Evolutionary conservation across 2,888 invertebrate species (phyloP).

Genomic region (Chromoteleia sp.): DNA sequence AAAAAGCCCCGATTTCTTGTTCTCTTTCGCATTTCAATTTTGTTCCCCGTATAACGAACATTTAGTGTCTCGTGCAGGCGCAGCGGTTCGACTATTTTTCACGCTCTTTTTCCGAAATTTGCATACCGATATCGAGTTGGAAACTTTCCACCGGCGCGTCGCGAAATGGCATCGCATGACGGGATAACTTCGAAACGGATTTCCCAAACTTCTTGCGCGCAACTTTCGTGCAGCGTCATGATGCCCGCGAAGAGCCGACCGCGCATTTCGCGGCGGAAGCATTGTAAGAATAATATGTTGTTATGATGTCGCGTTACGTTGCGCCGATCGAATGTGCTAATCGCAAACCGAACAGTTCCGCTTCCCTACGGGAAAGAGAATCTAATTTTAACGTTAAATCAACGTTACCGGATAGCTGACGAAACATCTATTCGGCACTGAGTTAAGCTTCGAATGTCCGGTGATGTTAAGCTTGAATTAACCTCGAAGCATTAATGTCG

Average conservation of each 20-base stretch:
- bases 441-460: too few species aligned
- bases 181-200: constrained; percentile 57
- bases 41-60: constrained; percentile 50
- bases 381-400: too few species aligned
- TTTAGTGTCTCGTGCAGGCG: constrained; percentile 60
- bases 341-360: constrained; percentile 30
- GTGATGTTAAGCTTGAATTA: too few species aligned
- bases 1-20: constrained; percentile 14
- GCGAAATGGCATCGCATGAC: constrained; percentile 62
- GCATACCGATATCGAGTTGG: constrained; percentile 66
- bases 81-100: constrained; percentile 58
- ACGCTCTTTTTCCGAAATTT: constrained; percentile 67
- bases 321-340: constrained; percentile 59
- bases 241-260: constrained; percentile 12
- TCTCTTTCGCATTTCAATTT: constrained; percentile 46
- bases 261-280: constrained; percentile 28
- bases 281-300: constrained; percentile 57
- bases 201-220: constrained; percentile 61
- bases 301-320: constrained; percentile 57
- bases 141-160: constrained; percentile 43
- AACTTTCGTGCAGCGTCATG: constrained; percentile 56
- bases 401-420: too few species aligned
- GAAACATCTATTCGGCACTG: too few species aligned
- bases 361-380: too few species aligned
- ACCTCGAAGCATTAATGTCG: too few species aligned